Evolutionary conservation across 53 echinoderm and acorn worm genomes (phyloP), one percentile per base, ranked within the genome.

Genomic region (Crossaster papposus): DNA sequence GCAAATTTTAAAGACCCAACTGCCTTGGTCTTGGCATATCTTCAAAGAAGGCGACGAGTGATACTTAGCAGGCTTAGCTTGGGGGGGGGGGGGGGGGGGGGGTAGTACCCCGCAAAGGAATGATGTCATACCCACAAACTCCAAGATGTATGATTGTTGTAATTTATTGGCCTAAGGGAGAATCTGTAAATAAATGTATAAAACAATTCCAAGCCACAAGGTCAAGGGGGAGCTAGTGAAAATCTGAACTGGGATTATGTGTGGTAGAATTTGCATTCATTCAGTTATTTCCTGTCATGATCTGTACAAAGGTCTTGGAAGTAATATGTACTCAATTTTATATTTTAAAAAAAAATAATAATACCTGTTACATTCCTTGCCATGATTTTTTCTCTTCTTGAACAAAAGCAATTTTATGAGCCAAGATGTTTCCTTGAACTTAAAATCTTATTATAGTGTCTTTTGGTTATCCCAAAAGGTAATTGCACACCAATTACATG

Each of bases 111-210:
- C n/a, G 50, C 78, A 36, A 18, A 36, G 73, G 55, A 14, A 36
- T 58, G 75, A 64, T 31, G 55, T 44, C 31, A 55, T 32, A 37
- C 15, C 87, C 62, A 62, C 30, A 29, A 63, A 76, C 87, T 76
- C 30, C 87, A 77, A 77, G 33, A 77, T 54, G 74, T 10, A 86
- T 86, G 87, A 58, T 54, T 29, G 17, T 18, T 55, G 77, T 76
- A 36, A 76, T 87, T 87, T 87, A 87, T 87, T 55, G 64, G 12
- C 51, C 53, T 20, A 58, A 14, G 24, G n/a, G 14, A 58, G n/a
- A 35, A 35, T 31, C 17, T 87, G 85, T 34, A 22, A 71, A 85
- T 31, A 85, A 72, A 85, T 85, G 73, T 85, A 85, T 85, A 32
- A 14, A 20, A 85, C 51, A 50, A 74, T 74, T 85, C 54, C 75